A percentile compares a stretch with the other conserved stretches of the same genome.
Conservation (phyloP, 2,888 invertebrate genomes). For the Heliconius ethilla region DNA sequence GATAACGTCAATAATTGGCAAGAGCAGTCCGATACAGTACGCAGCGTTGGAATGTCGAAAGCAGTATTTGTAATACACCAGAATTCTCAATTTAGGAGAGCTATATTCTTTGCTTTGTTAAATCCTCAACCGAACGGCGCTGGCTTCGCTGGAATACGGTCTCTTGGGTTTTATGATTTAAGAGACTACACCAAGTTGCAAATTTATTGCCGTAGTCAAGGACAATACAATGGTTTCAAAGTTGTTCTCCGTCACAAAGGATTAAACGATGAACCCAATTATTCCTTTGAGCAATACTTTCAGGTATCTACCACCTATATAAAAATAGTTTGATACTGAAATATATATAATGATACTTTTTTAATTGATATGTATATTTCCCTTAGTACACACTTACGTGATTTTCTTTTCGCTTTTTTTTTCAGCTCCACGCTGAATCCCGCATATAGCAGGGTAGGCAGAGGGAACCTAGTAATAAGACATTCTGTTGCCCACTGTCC, state of each 20-base stretch:
- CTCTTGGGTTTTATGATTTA: slow-evolving; percentile 75
- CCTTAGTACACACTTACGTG: too few relatives aligned
- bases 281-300: slow-evolving; percentile 83
- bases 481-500: too few relatives aligned
- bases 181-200: slow-evolving; percentile 74
- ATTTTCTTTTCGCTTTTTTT: background rate
- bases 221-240: slow-evolving; percentile 82
- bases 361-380: too few relatives aligned
- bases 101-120: slow-evolving; percentile 83
- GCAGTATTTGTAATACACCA: slow-evolving; percentile 82
- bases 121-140: slow-evolving; percentile 86
- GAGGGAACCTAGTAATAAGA: too few relatives aligned
- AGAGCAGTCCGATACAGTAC: slow-evolving; percentile 85
- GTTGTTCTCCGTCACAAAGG: slow-evolving; percentile 82
- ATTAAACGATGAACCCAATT: slow-evolving; percentile 79
- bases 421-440: background rate
- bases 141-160: slow-evolving; percentile 84
- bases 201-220: slow-evolving; percentile 82
- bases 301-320: slow-evolving; percentile 62
- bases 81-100: slow-evolving; percentile 82
- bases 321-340: background rate
- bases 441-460: background rate
- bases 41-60: slow-evolving; percentile 85
- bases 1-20: slow-evolving; percentile 80
- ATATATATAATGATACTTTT: background rate